phyloP scores from a whole-genome alignment of 2,888 invertebrate genomes.

The Napeogenes sylphis region DNA sequence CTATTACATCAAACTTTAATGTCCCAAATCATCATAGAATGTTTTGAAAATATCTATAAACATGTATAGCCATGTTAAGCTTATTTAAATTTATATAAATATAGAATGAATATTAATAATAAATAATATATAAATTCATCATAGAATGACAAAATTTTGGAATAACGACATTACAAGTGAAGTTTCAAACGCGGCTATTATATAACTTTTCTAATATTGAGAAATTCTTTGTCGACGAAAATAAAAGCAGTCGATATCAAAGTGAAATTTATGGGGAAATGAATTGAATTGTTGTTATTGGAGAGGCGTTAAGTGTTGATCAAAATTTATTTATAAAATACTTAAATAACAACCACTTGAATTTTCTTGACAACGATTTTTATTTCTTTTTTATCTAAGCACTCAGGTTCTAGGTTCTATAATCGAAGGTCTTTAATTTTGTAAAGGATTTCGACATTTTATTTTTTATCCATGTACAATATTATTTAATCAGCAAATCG shows the following conservation, averaged over 20 bases:
- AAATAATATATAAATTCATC: slow-evolving; percentile 44
- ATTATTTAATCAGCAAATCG: not conserved
- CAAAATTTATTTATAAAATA: no score
- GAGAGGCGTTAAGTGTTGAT: not conserved
- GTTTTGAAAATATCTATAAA: slow-evolving; percentile 43
- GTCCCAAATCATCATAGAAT: slow-evolving; percentile 46
- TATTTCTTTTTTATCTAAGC: not conserved
- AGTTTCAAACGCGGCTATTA: slow-evolving; percentile 63
- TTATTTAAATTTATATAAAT: no score
- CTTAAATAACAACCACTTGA: no score
- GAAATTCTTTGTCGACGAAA: slow-evolving; percentile 61
- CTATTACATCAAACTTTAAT: slow-evolving; percentile 39
- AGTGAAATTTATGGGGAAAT: slow-evolving; percentile 57
- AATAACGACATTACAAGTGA: slow-evolving; percentile 60
- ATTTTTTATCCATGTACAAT: not conserved
- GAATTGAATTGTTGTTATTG: slow-evolving; percentile 39
- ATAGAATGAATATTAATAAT: no score
- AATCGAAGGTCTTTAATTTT: not conserved
- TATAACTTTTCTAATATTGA: slow-evolving; percentile 69
- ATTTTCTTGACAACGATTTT: not conserved
- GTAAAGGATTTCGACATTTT: not conserved
- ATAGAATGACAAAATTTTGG: slow-evolving; percentile 65
- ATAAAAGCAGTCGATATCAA: slow-evolving; percentile 59
- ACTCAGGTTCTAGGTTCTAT: not conserved
- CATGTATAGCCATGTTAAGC: no score